Conservation (phyloP, 2,888 invertebrate genomes). For the Drosophila mulleri region DNA sequence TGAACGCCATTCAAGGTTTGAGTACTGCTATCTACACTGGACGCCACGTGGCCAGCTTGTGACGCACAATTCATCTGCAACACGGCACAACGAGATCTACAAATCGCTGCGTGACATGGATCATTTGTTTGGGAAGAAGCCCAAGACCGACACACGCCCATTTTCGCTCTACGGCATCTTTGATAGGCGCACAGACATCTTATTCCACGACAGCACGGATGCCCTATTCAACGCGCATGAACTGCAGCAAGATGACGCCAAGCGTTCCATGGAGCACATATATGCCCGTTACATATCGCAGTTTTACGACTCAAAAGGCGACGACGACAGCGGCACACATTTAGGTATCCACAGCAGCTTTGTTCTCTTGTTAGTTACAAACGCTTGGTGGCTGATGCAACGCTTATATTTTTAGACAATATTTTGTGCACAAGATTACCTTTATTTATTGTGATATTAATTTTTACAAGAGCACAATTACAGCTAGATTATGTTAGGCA, state of each 20-base stretch:
- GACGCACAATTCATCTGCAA: slow-evolving; percentile 86
- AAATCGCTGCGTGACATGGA: slow-evolving; percentile 90
- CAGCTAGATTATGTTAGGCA: slow-evolving; percentile 49
- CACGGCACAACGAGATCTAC: slow-evolving; percentile 89
- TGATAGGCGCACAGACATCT: slow-evolving; percentile 87
- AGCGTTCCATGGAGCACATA: slow-evolving; percentile 82
- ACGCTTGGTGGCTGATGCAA: slow-evolving; percentile 23
- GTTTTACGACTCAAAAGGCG: slow-evolving; percentile 63
- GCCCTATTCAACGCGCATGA: slow-evolving; percentile 77
- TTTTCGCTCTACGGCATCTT: slow-evolving; percentile 90
- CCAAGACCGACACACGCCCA: slow-evolving; percentile 87
- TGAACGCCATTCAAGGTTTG: slow-evolving; percentile 77
- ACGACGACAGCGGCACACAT: slow-evolving; percentile 22
- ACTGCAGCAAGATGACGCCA: slow-evolving; percentile 76
- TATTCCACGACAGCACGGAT: slow-evolving; percentile 86
- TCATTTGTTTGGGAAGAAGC: slow-evolving; percentile 89
- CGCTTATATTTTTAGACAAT: slow-evolving; percentile 31
- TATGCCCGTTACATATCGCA: slow-evolving; percentile 75
- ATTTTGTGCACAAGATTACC: slow-evolving; percentile 29
- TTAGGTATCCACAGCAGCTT: background rate
- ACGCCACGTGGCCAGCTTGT: slow-evolving; percentile 89
- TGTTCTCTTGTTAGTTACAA: slow-evolving; percentile 23
- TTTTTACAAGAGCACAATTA: slow-evolving; percentile 53
- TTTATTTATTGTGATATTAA: slow-evolving; percentile 74
- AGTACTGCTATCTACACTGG: slow-evolving; percentile 89